Conservation (phyloP, 2,888 invertebrate genomes). For the Ecliptopera silaceata region DNA sequence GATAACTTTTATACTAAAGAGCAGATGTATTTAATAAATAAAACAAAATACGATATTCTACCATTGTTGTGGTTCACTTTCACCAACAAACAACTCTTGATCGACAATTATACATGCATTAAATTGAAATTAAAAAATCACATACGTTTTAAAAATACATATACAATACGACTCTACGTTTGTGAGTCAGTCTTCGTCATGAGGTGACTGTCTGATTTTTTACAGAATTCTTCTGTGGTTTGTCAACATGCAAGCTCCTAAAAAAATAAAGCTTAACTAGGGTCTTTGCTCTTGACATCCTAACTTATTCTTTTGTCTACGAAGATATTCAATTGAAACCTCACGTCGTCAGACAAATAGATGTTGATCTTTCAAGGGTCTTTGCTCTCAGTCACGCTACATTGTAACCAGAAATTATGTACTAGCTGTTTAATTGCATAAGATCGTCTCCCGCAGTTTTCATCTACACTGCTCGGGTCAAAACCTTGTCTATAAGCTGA, state of each 20-base stretch:
- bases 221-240: conserved; percentile 10
- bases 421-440: conserved; percentile 26
- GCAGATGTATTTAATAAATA: no score
- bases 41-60: no score
- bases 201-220: background rate
- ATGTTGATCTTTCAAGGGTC: conserved; percentile 32
- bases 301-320: conserved; percentile 34
- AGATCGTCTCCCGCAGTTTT: conserved; percentile 23
- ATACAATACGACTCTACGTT: background rate
- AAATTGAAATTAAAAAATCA: background rate
- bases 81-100: background rate
- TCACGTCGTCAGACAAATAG: conserved; percentile 33
- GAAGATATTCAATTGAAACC: conserved; percentile 28
- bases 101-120: background rate
- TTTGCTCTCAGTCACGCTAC: conserved; percentile 31
- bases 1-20: no score
- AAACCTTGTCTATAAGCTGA: conserved; percentile 23
- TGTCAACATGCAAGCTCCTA: conserved; percentile 17
- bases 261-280: conserved; percentile 30
- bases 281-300: conserved; percentile 36
- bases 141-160: background rate
- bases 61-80: background rate
- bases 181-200: background rate
- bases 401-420: conserved; percentile 24
- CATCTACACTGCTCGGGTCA: conserved; percentile 18